phyloP scores from a whole-genome alignment of 2,113 vertebrate species.

The Solea solea region DNA sequence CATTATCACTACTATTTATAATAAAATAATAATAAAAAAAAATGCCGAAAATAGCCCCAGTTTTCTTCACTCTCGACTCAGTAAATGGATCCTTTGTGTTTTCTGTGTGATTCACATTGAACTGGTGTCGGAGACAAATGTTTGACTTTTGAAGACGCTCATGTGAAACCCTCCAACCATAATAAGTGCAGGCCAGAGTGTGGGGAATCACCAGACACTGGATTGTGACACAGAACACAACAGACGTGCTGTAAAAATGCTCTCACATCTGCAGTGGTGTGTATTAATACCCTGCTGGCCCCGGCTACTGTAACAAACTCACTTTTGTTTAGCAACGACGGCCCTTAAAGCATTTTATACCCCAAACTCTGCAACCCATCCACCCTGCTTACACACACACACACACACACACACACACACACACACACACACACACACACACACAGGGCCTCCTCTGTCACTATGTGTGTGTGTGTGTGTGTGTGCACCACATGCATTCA shows the following conservation, averaged over 20 bases:
- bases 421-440: not conserved
- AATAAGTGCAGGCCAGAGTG: constrained; percentile 55
- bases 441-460: constrained; percentile 51
- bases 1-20: constrained; percentile 99
- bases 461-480: constrained; percentile 51
- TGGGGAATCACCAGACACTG: constrained; percentile 59
- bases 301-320: constrained; percentile 72
- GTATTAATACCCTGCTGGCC: constrained; percentile 63
- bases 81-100: constrained; percentile 65
- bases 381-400: constrained; percentile 11
- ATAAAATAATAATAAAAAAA: constrained; percentile 81
- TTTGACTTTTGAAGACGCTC: constrained; percentile 64
- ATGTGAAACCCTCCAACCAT: constrained; percentile 65
- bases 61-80: constrained; percentile 10
- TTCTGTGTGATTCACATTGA: constrained; percentile 47
- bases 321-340: constrained; percentile 78
- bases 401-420: no score
- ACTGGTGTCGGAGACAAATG: constrained; percentile 58
- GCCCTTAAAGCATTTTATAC: constrained; percentile 64
- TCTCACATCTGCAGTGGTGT: constrained; percentile 61
- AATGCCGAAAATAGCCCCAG: constrained; percentile 52
- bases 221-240: constrained; percentile 66
- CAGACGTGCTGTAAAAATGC: constrained; percentile 47
- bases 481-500: constrained; percentile 61
- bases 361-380: constrained; percentile 55